A percentile compares a stretch with the other conserved stretches of the same genome.
These are phyloP conservation scores for Darevskia nairensis DNA, from an alignment of 2,797 vertebrate species.

Conservation along the genomic window DNA sequence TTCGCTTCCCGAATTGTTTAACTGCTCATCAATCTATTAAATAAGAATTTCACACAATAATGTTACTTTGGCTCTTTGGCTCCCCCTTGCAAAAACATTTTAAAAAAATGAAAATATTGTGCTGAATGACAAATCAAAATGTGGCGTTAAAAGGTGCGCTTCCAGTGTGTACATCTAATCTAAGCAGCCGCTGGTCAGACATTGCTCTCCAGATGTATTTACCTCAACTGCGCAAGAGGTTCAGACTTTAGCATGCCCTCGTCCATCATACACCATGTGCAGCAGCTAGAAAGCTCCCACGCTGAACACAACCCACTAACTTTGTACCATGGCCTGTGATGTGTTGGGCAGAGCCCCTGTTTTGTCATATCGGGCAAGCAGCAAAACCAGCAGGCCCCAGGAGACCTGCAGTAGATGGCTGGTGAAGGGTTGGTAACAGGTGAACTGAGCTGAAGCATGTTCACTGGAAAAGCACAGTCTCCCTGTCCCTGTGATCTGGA, in stretches of 20 bases:
- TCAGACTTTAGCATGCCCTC: neutral
- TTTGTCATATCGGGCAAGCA: neutral
- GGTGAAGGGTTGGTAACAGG: neutral
- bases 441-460: neutral
- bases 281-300: neutral
- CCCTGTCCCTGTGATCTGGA: neutral
- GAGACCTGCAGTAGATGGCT: neutral
- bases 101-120: slow-evolving; percentile 72
- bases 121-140: slow-evolving; percentile 50
- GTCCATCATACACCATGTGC: neutral
- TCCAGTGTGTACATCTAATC: neutral
- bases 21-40: slow-evolving; percentile 86
- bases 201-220: neutral
- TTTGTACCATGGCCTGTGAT: neutral
- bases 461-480: neutral
- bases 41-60: slow-evolving; percentile 85
- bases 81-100: slow-evolving; percentile 70
- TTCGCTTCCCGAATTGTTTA: slow-evolving; percentile 83
- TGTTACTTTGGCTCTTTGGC: slow-evolving; percentile 76
- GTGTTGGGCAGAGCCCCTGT: neutral
- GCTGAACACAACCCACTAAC: neutral
- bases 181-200: neutral
- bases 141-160: slow-evolving; percentile 55
- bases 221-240: neutral
- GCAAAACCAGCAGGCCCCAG: neutral